These are phyloP conservation scores for Chironomus tepperi DNA, from an alignment of 1,140 invertebrate species.

Conservation along the genomic window DNA sequence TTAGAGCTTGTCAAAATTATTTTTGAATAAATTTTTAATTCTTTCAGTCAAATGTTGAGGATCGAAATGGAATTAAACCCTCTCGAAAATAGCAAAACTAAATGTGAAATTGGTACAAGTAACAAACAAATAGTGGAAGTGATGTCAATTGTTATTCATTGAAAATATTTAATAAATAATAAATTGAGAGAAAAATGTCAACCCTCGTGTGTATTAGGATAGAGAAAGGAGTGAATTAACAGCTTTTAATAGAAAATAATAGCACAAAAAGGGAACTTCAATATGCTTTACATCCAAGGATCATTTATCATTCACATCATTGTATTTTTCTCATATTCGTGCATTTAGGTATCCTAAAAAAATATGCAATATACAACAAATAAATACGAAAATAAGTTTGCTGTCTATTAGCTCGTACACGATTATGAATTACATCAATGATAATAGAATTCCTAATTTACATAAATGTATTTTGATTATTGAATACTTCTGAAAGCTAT, in stretches of 20 bases:
- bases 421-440: too few relatives aligned
- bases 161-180: background rate
- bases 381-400: too few relatives aligned
- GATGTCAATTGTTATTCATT: slow-evolving; percentile 14
- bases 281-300: background rate
- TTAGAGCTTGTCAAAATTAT: too few relatives aligned
- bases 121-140: background rate
- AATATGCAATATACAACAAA: too few relatives aligned
- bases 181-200: background rate
- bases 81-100: background rate
- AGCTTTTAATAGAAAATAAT: background rate
- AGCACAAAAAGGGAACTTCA: background rate
- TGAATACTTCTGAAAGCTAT: too few relatives aligned
- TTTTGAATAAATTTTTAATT: too few relatives aligned
- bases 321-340: background rate
- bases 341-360: too few relatives aligned
- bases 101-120: background rate
- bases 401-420: too few relatives aligned
- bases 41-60: too few relatives aligned
- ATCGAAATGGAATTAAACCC: background rate
- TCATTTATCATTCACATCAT: background rate
- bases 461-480: too few relatives aligned
- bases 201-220: background rate
- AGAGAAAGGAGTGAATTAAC: slow-evolving; percentile 1
- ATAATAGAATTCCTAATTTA: too few relatives aligned